These are phyloP conservation scores for Hydractinia echinata DNA, from an alignment of 30 jellyfish, hydroid and myxozoan genomes.

Conservation along the genomic window DNA sequence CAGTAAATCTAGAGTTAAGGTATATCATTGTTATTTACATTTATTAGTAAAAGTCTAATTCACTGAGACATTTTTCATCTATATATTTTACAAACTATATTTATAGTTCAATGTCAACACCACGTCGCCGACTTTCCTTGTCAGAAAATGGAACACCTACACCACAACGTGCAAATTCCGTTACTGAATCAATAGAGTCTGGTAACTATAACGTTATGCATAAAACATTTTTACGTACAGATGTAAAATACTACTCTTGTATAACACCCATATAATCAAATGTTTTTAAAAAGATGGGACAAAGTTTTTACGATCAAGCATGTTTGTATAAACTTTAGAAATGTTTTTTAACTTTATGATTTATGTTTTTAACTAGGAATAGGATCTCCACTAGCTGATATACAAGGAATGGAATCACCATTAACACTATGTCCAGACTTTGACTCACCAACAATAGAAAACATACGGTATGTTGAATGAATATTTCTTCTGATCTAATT, in stretches of 20 bases:
- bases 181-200: conserved; percentile 75
- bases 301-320: no score
- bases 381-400: no score
- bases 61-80: no score
- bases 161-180: conserved; percentile 43
- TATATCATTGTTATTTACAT: conserved; percentile 27
- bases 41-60: background rate
- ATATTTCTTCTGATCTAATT: background rate
- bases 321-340: no score
- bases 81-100: background rate
- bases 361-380: no score
- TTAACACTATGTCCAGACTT: conserved; percentile 21
- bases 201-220: conserved; percentile 30
- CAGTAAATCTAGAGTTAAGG: conserved; percentile 61
- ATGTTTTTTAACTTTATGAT: no score
- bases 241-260: no score
- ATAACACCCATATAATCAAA: no score
- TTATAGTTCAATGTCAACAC: conserved; percentile 73
- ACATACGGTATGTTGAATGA: conserved; percentile 18
- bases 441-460: conserved; percentile 39
- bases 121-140: conserved; percentile 73
- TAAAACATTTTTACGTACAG: background rate
- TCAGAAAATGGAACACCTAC: conserved; percentile 68
- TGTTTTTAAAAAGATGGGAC: no score
- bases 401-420: conserved; percentile 23